Evolutionary conservation across 1,140 invertebrate species (phyloP), one percentile per base, ranked within the genome.

Genomic region (Nephila pilipes): DNA sequence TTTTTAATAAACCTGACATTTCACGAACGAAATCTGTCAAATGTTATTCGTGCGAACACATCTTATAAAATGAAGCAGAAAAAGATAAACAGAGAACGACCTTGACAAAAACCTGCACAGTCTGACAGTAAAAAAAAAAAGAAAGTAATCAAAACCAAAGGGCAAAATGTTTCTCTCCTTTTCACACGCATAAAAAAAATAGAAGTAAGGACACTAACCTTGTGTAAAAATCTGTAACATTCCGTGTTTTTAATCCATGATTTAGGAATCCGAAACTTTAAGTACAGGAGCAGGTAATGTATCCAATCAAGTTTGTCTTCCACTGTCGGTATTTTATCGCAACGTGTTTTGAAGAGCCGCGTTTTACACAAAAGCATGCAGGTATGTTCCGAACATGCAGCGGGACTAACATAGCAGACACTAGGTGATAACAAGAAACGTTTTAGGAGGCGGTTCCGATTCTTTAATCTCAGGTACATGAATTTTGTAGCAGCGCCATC

Each of bases 201-300:
- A 80, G 12, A 54, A 81, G 36, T 16, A 46, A 81, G 79, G 79
- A 54, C 79, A 54, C 79, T 81, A 38, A 81, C 79, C 79, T 81
- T 81, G 79, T 54, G 20, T 54, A 46, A 81, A 54, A 81, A 46
- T 81, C 36, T 81, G 46, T 46, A 81, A 14, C 79, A 81, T 81
- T 20, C 79, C 79, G 79, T 22, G 22, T 81, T 69, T 69, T 69
- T 69, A 69, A 69, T 69, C 65, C 65, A 79, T 38, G 25, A 29
- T 79, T 16, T 18, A 16, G 6, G 46, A 46, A 79, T 79, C 75
- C 36, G n/a, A 81, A 46, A 54, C n/a, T 29, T 8, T 16, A 69
- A 69, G 25, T 29, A 5, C 4, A 16, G 12, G 10, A 25, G 65
- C 4, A 69, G 29, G 12, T 29, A 32, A 69, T 32, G 22, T 81